A percentile compares a stretch with the other conserved stretches of the same genome.
These are phyloP conservation scores for Anas acuta DNA, from an alignment of 2,797 vertebrate genomes.

Conservation along the genomic window DNA sequence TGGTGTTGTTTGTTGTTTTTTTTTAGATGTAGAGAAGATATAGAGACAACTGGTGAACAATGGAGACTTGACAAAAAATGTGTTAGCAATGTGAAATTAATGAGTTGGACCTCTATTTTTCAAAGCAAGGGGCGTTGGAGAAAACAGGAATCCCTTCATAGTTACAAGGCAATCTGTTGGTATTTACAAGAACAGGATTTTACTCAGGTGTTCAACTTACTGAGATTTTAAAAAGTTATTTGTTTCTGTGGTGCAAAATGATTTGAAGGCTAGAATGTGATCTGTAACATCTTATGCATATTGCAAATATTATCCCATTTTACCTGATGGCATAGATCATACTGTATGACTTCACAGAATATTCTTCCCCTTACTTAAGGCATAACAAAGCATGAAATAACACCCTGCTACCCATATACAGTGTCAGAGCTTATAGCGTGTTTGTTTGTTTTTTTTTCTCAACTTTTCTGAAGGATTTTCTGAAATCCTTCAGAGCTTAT, in stretches of 20 bases:
- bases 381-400: conserved; percentile 24
- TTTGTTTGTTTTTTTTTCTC: no score
- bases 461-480: no score
- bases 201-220: background rate
- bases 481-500: conserved; percentile 15
- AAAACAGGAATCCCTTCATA: background rate
- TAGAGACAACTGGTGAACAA: background rate
- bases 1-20: background rate
- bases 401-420: conserved; percentile 14
- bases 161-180: background rate
- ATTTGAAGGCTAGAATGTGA: background rate
- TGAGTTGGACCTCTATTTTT: background rate
- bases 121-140: background rate
- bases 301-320: conserved; percentile 17
- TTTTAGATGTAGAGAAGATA: background rate
- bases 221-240: background rate
- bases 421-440: background rate
- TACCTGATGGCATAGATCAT: conserved; percentile 3
- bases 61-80: background rate
- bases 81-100: background rate
- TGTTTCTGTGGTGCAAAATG: background rate
- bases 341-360: conserved; percentile 3
- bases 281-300: conserved; percentile 1
- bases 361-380: conserved; percentile 11
- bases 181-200: background rate